Percentiles rank a stretch among this genome's conserved stretches.
Evolutionary conservation across 2,113 vertebrate genomes (phyloP).

Genomic region (Cepphus grylle): DNA sequence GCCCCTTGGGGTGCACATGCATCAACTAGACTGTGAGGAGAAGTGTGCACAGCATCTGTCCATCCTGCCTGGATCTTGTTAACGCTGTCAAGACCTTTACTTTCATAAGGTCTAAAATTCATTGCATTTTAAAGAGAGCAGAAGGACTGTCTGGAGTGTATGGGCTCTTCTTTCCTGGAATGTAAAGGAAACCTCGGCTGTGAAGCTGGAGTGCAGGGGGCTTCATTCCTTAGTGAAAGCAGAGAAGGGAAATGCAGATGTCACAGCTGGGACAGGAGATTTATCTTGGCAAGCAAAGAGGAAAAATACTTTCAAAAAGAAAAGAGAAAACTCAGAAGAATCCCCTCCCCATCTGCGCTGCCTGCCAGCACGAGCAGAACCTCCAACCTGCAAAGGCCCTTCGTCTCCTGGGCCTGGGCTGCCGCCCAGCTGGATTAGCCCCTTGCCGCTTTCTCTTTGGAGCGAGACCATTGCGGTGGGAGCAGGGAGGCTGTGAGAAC

Average conservation of each 20-base stretch:
- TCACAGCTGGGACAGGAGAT: slow-evolving; percentile 74
- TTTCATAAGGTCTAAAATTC: slow-evolving; percentile 43
- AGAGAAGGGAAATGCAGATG: slow-evolving; percentile 73
- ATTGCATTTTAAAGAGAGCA: slow-evolving; percentile 44
- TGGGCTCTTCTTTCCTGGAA: slow-evolving; percentile 57
- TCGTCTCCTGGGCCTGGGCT: slow-evolving; percentile 43
- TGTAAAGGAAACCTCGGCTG: slow-evolving; percentile 64
- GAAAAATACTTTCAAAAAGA: slow-evolving; percentile 77
- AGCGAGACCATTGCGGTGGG: background rate
- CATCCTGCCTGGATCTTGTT: slow-evolving; percentile 5
- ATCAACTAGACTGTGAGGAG: background rate
- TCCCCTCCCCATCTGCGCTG: slow-evolving; percentile 65
- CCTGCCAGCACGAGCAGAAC: slow-evolving; percentile 60
- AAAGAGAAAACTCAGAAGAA: slow-evolving; percentile 75
- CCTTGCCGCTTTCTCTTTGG: slow-evolving; percentile 26
- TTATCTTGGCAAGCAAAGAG: slow-evolving; percentile 76
- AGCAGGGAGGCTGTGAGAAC: slow-evolving; percentile 36
- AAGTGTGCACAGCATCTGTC: background rate
- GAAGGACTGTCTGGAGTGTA: slow-evolving; percentile 65
- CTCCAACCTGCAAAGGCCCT: slow-evolving; percentile 55
- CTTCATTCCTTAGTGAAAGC: slow-evolving; percentile 68
- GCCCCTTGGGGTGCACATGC: background rate
- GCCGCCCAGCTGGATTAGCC: slow-evolving; percentile 38
- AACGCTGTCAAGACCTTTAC: background rate
- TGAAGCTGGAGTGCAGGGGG: slow-evolving; percentile 68